These are phyloP conservation scores for Iselma pallidipennis DNA, from an alignment of 2,888 invertebrate species.

Conservation along the genomic window DNA sequence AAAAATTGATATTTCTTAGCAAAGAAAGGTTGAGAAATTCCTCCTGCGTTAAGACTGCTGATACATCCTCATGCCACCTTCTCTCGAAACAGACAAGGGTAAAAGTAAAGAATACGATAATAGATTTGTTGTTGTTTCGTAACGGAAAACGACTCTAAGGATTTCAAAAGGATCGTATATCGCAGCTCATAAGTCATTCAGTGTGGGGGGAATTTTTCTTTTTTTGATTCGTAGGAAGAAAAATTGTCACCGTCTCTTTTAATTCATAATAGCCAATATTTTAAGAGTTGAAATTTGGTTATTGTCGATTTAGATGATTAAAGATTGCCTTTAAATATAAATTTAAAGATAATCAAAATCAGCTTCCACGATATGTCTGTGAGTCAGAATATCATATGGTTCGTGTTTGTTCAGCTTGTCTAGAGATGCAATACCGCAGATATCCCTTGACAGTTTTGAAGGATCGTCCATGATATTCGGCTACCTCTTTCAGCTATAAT, in stretches of 20 bases:
- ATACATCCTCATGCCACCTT: too few relatives aligned
- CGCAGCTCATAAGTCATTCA: not conserved
- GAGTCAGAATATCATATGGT: not conserved
- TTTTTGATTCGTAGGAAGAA: too few relatives aligned
- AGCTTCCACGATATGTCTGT: not conserved
- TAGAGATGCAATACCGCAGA: slow-evolving; percentile 3
- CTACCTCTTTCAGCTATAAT: not conserved
- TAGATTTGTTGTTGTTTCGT: not conserved
- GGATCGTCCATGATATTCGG: not conserved
- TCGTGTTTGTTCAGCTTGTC: slow-evolving; percentile 6
- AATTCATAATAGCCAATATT: too few relatives aligned
- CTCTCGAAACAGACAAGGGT: too few relatives aligned
- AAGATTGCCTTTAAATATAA: not conserved
- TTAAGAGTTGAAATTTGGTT: too few relatives aligned
- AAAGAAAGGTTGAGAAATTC: too few relatives aligned
- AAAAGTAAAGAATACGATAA: not conserved
- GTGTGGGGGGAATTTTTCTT: not conserved
- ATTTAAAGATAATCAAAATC: not conserved
- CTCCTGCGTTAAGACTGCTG: too few relatives aligned
- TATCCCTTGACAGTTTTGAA: slow-evolving; percentile 7
- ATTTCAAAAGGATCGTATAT: not conserved
- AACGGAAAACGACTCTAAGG: too few relatives aligned
- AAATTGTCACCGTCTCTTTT: too few relatives aligned
- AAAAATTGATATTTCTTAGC: too few relatives aligned
- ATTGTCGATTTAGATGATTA: not conserved